A percentile compares a stretch with the other conserved stretches of the same genome.
Conservation (phyloP, 2,888 invertebrate genomes). For the Drosophila maculinotata region DNA sequence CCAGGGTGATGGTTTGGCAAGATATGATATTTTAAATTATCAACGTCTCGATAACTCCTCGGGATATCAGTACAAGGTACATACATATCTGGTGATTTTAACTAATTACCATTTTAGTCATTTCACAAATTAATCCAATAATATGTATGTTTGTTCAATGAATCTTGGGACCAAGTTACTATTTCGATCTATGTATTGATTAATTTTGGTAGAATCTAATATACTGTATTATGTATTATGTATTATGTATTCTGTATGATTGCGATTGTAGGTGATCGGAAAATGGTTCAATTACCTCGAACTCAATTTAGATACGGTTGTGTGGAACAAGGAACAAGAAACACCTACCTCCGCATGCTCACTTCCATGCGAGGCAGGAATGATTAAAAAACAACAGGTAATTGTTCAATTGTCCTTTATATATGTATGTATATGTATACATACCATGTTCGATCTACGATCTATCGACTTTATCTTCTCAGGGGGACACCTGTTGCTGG, state of each 20-base stretch:
- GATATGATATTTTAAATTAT: conserved; percentile 91
- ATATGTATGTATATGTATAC: not conserved
- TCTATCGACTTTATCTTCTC: not conserved
- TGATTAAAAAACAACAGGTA: conserved; percentile 89
- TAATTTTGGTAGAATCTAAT: too few species aligned
- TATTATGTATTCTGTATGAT: not conserved
- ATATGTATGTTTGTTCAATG: too few species aligned
- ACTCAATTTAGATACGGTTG: conserved; percentile 84
- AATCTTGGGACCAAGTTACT: too few species aligned
- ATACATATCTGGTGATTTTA: too few species aligned
- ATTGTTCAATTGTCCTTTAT: not conserved
- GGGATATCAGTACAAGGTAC: conserved; percentile 85
- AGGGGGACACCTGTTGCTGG: conserved; percentile 91
- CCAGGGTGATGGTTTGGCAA: conserved; percentile 90
- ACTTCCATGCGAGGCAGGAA: conserved; percentile 88
- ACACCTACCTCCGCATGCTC: conserved; percentile 90
- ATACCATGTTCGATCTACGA: too few species aligned
- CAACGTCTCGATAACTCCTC: conserved; percentile 85
- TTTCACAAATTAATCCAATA: too few species aligned
- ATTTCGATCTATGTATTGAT: too few species aligned
- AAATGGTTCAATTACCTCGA: conserved; percentile 88
- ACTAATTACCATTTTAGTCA: too few species aligned
- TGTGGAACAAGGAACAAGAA: conserved; percentile 86
- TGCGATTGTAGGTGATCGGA: conserved; percentile 86
- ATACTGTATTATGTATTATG: too few species aligned